Percentiles rank a stretch among this genome's conserved stretches.
Evolutionary conservation across 2,113 vertebrate genomes (phyloP).

Genomic region (Periophthalmodon schlosseri): DNA sequence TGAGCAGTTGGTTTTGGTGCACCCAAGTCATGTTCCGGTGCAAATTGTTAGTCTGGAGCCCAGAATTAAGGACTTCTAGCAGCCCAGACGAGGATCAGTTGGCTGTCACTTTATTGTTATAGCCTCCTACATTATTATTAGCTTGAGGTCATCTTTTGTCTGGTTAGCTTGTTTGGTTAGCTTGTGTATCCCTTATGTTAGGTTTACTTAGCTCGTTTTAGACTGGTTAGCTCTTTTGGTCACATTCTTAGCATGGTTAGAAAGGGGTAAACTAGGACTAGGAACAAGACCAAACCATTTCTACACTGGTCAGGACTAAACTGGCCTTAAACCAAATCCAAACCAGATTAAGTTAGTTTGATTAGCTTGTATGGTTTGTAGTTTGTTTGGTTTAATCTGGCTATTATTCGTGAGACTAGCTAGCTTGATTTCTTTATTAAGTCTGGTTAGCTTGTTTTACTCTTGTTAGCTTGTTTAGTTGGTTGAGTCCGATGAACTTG

Average conservation of each 20-base stretch:
- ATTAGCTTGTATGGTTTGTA: not conserved
- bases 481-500: no score
- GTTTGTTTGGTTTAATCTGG: no score
- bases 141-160: not conserved
- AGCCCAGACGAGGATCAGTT: not conserved
- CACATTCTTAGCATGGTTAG: no score
- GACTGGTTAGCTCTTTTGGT: not conserved
- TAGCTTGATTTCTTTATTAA: not conserved
- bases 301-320: no score
- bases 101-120: constrained; percentile 1
- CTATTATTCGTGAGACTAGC: not conserved
- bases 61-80: no score
- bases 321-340: no score
- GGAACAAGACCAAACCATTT: no score
- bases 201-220: not conserved
- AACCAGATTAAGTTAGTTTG: not conserved
- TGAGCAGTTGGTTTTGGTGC: no score
- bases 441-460: not conserved
- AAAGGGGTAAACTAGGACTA: no score
- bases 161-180: not conserved
- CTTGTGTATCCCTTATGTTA: not conserved
- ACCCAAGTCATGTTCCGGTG: no score
- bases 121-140: no score
- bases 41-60: no score
- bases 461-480: not conserved